Evolutionary conservation across 2,113 vertebrate species (phyloP).

Genomic region (Rynchops niger): DNA sequence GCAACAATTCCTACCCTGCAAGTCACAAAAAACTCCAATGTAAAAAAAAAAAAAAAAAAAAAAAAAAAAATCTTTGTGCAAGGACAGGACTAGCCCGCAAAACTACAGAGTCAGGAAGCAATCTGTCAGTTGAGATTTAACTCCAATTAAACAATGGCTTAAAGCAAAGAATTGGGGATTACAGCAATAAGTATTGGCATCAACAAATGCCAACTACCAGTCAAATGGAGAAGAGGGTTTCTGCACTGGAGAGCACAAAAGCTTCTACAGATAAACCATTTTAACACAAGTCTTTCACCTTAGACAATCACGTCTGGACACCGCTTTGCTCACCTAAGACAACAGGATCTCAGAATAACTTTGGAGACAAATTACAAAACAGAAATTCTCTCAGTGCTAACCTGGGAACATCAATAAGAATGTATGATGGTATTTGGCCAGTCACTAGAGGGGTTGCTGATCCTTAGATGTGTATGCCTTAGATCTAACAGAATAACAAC

Average conservation of each 20-base stretch:
- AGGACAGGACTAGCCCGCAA: not conserved
- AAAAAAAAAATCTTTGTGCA: not conserved
- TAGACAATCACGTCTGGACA: not conserved
- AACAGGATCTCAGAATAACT: not conserved
- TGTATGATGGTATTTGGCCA: not conserved
- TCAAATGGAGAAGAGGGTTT: not conserved
- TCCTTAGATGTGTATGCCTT: not conserved
- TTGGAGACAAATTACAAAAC: not conserved
- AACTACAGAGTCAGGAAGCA: not conserved
- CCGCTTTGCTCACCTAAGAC: not conserved
- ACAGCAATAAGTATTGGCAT: not conserved
- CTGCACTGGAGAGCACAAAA: not conserved
- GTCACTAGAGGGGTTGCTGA: not conserved
- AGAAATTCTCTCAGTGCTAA: not conserved
- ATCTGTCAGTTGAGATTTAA: not conserved
- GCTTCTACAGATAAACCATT: not conserved
- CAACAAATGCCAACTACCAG: not conserved
- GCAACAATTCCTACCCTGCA: not conserved
- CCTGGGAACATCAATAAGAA: not conserved
- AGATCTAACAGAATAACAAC: not conserved
- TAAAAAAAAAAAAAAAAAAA: not conserved
- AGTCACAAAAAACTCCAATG: not conserved
- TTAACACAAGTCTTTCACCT: not conserved
- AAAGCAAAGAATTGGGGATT: not conserved
- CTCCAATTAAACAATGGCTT: not conserved